Conservation (phyloP, 1,140 invertebrate genomes). For the Solenopsis fugax region DNA sequence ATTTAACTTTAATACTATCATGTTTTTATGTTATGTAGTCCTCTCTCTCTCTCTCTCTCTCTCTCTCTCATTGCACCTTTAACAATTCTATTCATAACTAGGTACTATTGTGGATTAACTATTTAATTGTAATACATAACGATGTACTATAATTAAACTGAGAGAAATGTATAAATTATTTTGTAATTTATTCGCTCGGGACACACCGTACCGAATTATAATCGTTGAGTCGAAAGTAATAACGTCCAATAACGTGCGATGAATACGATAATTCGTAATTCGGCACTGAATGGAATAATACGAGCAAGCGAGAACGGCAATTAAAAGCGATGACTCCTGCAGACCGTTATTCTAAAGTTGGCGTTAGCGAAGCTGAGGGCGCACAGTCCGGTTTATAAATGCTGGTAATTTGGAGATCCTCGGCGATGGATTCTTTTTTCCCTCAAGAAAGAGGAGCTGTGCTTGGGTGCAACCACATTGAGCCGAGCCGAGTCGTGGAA, state of each 20-base stretch:
- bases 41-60: background rate
- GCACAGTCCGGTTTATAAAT: conserved; percentile 58
- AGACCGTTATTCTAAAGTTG: conserved; percentile 55
- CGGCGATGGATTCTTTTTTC: conserved; percentile 15
- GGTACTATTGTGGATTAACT: background rate
- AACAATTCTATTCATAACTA: background rate
- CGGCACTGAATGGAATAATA: conserved; percentile 21
- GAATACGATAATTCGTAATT: conserved; percentile 54
- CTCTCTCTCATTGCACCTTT: background rate
- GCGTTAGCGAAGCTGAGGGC: conserved; percentile 40
- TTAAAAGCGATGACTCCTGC: conserved; percentile 48
- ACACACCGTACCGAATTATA: conserved; percentile 20
- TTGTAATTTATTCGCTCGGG: background rate
- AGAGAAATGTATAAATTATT: conserved; percentile 14
- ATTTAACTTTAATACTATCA: background rate
- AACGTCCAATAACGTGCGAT: conserved; percentile 32
- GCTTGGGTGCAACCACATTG: conserved; percentile 22
- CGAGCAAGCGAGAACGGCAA: conserved; percentile 12
- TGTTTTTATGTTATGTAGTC: background rate
- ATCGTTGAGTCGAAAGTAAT: conserved; percentile 43
- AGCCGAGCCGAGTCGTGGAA: background rate
- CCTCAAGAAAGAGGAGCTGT: background rate
- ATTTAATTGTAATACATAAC: background rate
- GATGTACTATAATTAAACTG: background rate
- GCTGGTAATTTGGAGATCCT: conserved; percentile 62